These are phyloP conservation scores for Chondrosia reniformis DNA, from an alignment of 37 sponge, comb jelly and placozoan species.

Conservation along the genomic window DNA sequence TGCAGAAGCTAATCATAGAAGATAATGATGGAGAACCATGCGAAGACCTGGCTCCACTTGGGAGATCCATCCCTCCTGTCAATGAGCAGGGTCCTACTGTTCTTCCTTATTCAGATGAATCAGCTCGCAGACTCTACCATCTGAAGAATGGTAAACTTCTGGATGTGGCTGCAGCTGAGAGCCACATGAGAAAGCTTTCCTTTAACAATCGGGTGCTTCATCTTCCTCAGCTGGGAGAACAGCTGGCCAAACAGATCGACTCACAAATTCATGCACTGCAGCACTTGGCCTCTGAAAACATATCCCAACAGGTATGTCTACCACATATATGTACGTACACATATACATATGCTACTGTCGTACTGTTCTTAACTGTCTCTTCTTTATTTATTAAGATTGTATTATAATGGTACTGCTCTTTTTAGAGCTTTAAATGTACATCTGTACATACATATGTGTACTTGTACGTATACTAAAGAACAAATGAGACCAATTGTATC, in stretches of 20 bases:
- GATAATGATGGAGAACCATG: neutral
- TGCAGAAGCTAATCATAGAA: neutral
- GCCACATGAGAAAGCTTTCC: neutral
- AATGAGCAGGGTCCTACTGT: neutral
- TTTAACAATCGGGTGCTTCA: neutral
- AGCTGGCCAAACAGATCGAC: neutral
- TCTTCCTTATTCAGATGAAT: neutral
- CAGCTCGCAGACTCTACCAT: neutral
- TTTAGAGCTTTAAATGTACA: too few relatives aligned
- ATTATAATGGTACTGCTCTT: too few relatives aligned
- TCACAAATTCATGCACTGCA: conserved; percentile 36
- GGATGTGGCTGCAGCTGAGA: neutral
- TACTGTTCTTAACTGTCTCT: too few relatives aligned
- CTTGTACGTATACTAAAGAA: too few relatives aligned
- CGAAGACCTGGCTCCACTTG: too few relatives aligned
- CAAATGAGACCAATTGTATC: too few relatives aligned
- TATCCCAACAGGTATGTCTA: too few relatives aligned
- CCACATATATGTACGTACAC: too few relatives aligned
- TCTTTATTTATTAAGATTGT: too few relatives aligned
- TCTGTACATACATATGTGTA: too few relatives aligned
- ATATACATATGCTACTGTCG: too few relatives aligned
- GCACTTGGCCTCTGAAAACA: conserved; percentile 27
- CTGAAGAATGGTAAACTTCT: neutral
- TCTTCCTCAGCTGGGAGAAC: neutral
- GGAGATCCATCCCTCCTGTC: too few relatives aligned